Evolutionary conservation across 2,888 invertebrate genomes (phyloP).

Genomic region (Synergus itoensis): DNA sequence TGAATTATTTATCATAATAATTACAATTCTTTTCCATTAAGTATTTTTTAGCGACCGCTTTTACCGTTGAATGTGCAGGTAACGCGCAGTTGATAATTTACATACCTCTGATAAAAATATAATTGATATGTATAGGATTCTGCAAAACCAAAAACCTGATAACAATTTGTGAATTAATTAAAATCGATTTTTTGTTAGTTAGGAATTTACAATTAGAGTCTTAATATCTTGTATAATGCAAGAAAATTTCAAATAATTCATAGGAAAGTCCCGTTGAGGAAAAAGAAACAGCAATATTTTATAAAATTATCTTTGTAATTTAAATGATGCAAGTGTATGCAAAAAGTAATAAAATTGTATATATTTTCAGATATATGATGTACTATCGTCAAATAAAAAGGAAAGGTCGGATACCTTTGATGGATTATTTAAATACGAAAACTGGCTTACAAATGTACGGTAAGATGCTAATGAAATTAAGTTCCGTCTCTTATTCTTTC

Average conservation of each 20-base stretch:
- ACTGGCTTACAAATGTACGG: constrained; percentile 92
- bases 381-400: constrained; percentile 84
- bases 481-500: no score
- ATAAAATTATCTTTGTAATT: neutral
- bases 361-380: constrained; percentile 83
- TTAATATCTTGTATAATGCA: no score
- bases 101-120: neutral
- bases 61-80: neutral
- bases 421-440: constrained; percentile 88
- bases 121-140: neutral
- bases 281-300: neutral
- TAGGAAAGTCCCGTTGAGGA: neutral
- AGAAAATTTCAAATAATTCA: neutral
- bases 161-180: neutral
- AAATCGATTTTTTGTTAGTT: neutral
- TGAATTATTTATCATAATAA: no score
- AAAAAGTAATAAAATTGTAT: neutral
- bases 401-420: constrained; percentile 85
- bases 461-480: constrained; percentile 68
- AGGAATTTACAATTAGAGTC: neutral
- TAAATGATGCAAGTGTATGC: neutral
- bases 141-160: neutral
- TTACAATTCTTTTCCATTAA: neutral
- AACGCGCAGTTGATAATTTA: neutral
- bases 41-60: neutral